Conservation (phyloP, 1,140 invertebrate species). For the Drosophila suzukii region DNA sequence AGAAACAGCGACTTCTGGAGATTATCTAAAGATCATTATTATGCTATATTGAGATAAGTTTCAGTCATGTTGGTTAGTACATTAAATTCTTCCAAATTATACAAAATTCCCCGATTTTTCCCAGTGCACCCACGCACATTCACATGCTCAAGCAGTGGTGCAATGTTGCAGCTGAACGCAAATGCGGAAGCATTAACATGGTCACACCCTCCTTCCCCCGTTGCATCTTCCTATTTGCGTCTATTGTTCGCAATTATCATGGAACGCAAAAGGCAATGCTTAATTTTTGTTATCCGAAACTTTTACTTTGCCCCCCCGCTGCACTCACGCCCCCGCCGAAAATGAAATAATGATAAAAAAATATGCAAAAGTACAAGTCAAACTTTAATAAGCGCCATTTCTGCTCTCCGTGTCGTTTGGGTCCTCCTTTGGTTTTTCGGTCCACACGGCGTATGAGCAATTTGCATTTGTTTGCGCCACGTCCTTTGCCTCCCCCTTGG, state of each 20-base stretch:
- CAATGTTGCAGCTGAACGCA: slow-evolving; percentile 64
- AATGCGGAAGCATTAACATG: slow-evolving; percentile 71
- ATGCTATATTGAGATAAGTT: too few relatives aligned
- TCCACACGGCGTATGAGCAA: slow-evolving; percentile 70
- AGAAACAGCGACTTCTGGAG: too few relatives aligned
- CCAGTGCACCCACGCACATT: slow-evolving; percentile 3
- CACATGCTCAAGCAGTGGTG: slow-evolving; percentile 24
- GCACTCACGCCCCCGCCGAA: slow-evolving; percentile 12
- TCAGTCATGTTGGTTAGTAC: too few relatives aligned
- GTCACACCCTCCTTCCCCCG: background rate
- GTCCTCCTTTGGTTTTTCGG: slow-evolving; percentile 19
- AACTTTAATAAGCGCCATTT: slow-evolving; percentile 78
- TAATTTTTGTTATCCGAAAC: slow-evolving; percentile 74
- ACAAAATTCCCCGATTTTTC: background rate
- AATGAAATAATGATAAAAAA: slow-evolving; percentile 24
- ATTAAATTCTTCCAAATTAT: background rate
- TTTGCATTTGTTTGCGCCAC: slow-evolving; percentile 57
- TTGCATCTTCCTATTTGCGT: slow-evolving; percentile 26
- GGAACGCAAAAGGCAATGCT: slow-evolving; percentile 69
- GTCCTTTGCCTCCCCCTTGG: slow-evolving; percentile 13
- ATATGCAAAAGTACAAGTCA: slow-evolving; percentile 62
- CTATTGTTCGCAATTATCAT: slow-evolving; percentile 80
- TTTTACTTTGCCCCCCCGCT: slow-evolving; percentile 56
- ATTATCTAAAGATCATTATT: too few relatives aligned
- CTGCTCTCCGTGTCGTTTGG: slow-evolving; percentile 33